These are phyloP conservation scores for Patiria miniata DNA, from an alignment of 35 echinoderm and acorn worm species.

Conservation along the genomic window DNA sequence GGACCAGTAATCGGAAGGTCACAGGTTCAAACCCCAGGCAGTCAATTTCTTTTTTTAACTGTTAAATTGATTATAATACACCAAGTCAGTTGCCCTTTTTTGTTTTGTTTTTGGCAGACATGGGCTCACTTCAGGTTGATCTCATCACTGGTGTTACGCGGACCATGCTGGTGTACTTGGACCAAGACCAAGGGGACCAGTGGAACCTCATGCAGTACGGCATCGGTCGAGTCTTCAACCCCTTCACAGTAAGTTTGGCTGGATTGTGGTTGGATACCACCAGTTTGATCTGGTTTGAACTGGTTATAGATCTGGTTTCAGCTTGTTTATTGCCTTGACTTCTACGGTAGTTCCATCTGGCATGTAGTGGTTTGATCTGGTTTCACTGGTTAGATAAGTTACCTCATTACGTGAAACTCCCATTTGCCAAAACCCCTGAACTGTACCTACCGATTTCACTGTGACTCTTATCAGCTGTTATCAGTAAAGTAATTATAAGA, in stretches of 20 bases:
- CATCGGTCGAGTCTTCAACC: conserved; percentile 27
- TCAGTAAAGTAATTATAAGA: too few relatives aligned
- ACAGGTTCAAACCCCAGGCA: too few relatives aligned
- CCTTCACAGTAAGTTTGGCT: conserved; percentile 48
- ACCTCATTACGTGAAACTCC: too few relatives aligned
- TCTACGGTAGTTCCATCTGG: too few relatives aligned
- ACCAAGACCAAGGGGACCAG: conserved; percentile 42
- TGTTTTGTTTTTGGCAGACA: conserved; percentile 61
- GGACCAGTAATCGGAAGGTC: too few relatives aligned
- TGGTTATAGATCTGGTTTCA: neutral
- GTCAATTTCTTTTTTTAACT: too few relatives aligned
- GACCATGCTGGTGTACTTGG: conserved; percentile 43
- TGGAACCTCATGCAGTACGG: conserved; percentile 59
- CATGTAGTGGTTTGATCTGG: too few relatives aligned
- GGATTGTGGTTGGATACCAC: neutral
- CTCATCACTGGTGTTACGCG: conserved; percentile 22
- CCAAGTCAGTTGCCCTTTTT: neutral
- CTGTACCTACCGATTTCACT: too few relatives aligned
- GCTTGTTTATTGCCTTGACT: neutral
- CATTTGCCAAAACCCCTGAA: too few relatives aligned
- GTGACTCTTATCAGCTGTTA: too few relatives aligned
- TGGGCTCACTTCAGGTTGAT: conserved; percentile 55
- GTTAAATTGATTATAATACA: too few relatives aligned
- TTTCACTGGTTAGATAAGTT: too few relatives aligned
- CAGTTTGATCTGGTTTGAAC: neutral